Evolutionary conservation across 2,888 invertebrate species (phyloP).

Genomic region (Pycnomerus fuliginosus): DNA sequence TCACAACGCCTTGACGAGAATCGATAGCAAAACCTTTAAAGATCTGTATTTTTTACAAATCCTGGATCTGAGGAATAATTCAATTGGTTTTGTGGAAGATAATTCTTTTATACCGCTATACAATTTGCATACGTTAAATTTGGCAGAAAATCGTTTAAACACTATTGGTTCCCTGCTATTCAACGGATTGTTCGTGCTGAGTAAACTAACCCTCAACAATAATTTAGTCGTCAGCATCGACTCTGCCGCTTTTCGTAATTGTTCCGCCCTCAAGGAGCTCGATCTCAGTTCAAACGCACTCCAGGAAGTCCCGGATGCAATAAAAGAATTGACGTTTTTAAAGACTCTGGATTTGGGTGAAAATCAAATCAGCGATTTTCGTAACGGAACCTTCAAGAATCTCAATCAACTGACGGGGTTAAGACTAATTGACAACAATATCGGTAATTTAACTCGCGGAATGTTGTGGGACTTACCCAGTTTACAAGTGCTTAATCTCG

Average conservation of each 20-base stretch:
- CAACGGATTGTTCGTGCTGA: conserved; percentile 80
- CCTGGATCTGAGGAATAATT: conserved; percentile 81
- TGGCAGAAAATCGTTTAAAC: conserved; percentile 84
- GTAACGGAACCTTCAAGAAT: conserved; percentile 82
- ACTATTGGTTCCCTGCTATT: conserved; percentile 79
- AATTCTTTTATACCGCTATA: conserved; percentile 85
- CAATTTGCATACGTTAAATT: conserved; percentile 84
- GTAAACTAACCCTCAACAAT: conserved; percentile 81
- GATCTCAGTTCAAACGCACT: conserved; percentile 87
- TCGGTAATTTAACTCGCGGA: conserved; percentile 78
- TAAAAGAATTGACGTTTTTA: conserved; percentile 77
- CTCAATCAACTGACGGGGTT: conserved; percentile 84
- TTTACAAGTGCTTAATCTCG: conserved; percentile 82
- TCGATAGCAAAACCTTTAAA: conserved; percentile 82
- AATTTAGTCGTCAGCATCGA: conserved; percentile 80
- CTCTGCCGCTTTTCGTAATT: conserved; percentile 81
- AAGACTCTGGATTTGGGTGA: conserved; percentile 90
- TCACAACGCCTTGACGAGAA: conserved; percentile 79
- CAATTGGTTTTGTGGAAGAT: conserved; percentile 85
- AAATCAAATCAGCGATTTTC: conserved; percentile 82
- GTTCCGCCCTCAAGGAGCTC: conserved; percentile 83
- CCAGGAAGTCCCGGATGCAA: conserved; percentile 76
- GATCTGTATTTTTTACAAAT: conserved; percentile 85
- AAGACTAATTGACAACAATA: conserved; percentile 85
- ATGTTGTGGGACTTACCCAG: conserved; percentile 86